Base-by-base conservation (phyloP, 1,140 invertebrate species). In the Magallana gigas region DNA sequence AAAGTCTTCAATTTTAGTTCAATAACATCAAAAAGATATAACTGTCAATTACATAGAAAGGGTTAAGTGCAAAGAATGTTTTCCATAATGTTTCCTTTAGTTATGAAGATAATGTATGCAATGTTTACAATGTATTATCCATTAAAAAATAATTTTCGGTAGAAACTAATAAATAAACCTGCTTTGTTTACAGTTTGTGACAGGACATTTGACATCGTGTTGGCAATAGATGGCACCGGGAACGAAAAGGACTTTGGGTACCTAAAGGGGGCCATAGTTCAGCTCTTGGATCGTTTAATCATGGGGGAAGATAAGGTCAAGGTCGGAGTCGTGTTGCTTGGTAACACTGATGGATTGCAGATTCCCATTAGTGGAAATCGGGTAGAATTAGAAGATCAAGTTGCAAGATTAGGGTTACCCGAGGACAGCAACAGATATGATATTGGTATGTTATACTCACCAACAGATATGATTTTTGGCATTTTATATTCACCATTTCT, bases 181-280 rank as follows among this genome's bases (percentile, higher is more conserved):
- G 23, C 57, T 57, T 83, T 56, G 57, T 57, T 58, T n/a, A 57
- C 81, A 83, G 81, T 57, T 9, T 83, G 81, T 57, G 57, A 83
- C 57, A 83, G 81, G 18, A 83, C 29, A 83, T 57, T 83, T 57
- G 81, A 83, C 81, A 83, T 83, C 14, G 81, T 83, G 56, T n/a
- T 58, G 48, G 57, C 57, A 16, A 58, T 83, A 57, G 81, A 83
- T 23, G 81, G 81, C 9, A 83, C 48, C 5, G 57, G 81, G 6
- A 83, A 83, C 12, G 81, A 83, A n/a, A 58, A 57, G 3, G 81
- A 83, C 57, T 83, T 83, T 16, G 81, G 57, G 18, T 58, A 57
- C 48, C 23, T 83, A n/a, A 83, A 83, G 11, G 81, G 57, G 18
- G 57, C 56, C 57, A 11, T 83, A 58, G 57, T 58, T 7, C 48